Base-by-base conservation (phyloP, 2,113 vertebrate genomes). In the Orycteropus afer region DNA sequence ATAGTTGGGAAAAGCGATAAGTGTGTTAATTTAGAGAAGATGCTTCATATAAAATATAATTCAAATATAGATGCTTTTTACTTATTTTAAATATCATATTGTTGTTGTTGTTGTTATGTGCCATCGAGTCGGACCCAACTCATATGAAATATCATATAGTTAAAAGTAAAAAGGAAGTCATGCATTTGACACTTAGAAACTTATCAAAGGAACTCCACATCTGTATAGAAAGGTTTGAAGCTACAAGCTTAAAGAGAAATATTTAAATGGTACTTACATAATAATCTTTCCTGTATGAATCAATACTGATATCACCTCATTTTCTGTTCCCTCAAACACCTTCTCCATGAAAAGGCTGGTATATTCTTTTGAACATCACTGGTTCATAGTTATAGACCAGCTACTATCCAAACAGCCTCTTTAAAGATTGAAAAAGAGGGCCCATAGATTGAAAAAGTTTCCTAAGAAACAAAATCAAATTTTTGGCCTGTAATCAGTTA, bases 271-370 rank as follows among this genome's bases (percentile, higher is more conserved):
- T 2, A 61, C 45, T 84, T 71, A 89, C 10, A 78, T 40, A 94
- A 71, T 55, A 86, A 49, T 42, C 32, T 91, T 89, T 95, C 20
- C 51, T 82, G 0, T 71, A 9, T 93, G 91, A 91, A 67, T 80
- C 83, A 74, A 74, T 89, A 40, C n/a, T 77, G 34, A 65, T 73
- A 92, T 4, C 65, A 76, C 45, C 42, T 23, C 40, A 77, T 63
- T 93, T 92, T 79, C 86, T 94, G 8, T 71, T 69, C 59, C 51
- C 25, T 63, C 85, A 90, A 92, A 71, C 4, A 94, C 92, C 59
- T 63, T 57, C 29, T 29, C 49, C 76, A 17, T 86, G 34, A 69
- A 78, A 86, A 49, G 12, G 47, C 45, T 37, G 20, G 9, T 57
- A 81, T 81, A 32, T 89, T 90, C 49, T 37, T 78, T 67, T 92